A percentile compares a stretch with the other conserved stretches of the same genome.
Conservation (phyloP, 2,888 invertebrate genomes). For the Hypercompe scribonia region DNA sequence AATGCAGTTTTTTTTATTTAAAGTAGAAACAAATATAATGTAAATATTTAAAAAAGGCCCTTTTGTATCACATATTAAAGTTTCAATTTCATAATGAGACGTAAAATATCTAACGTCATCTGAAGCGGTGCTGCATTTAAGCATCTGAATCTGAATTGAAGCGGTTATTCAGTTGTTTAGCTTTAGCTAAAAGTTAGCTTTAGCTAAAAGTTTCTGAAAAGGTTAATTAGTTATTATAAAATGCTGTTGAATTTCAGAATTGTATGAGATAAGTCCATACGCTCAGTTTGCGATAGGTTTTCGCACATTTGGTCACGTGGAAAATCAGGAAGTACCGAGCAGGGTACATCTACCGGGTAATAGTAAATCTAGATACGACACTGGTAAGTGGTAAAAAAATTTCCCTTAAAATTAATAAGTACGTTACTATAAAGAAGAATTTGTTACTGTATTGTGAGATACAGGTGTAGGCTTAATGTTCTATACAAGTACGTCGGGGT, state of each 20-base stretch:
- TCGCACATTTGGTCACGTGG: constrained; percentile 84
- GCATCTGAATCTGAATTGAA: background rate
- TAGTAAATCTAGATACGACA: constrained; percentile 80
- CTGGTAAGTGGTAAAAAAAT: constrained; percentile 65
- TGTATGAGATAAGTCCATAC: constrained; percentile 84
- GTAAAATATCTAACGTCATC: background rate
- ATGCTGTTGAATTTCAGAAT: constrained; percentile 63
- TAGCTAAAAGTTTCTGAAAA: background rate
- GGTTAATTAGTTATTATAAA: background rate
- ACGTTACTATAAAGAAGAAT: too few relatives aligned
- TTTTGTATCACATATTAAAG: background rate
- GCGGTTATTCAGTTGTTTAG: background rate
- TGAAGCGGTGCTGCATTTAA: too few relatives aligned
- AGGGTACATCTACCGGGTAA: constrained; percentile 73
- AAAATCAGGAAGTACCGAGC: constrained; percentile 80
- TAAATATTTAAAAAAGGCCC: background rate
- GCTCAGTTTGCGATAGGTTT: constrained; percentile 84
- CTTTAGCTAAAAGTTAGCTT: background rate
- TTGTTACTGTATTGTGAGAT: background rate
- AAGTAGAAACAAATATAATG: too few relatives aligned
- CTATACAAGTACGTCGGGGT: too few relatives aligned
- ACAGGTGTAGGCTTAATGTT: background rate
- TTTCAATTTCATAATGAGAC: background rate
- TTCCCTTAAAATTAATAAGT: background rate
- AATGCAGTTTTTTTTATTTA: too few relatives aligned